Evolutionary conservation across 2,797 vertebrate species (phyloP).

Genomic region (Centropyge bicolor): DNA sequence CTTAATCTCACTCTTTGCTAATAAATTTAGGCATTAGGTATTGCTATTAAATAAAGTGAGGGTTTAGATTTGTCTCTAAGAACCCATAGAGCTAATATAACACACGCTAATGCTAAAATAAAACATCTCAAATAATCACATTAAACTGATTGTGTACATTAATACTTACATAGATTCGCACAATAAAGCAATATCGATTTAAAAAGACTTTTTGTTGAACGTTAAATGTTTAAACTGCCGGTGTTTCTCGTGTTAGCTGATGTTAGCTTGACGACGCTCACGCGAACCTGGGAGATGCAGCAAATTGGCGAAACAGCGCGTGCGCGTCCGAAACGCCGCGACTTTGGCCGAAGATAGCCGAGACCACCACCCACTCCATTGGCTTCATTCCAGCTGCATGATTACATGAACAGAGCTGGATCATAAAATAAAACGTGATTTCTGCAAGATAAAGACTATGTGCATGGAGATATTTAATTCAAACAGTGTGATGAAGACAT

Average conservation of each 20-base stretch:
- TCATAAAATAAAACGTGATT: not conserved
- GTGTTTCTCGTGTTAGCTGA: accelerated
- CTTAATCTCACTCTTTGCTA: no score
- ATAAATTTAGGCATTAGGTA: no score
- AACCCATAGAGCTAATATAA: not conserved
- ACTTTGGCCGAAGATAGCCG: constrained; percentile 35
- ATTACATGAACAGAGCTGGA: not conserved
- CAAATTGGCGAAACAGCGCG: constrained; percentile 59
- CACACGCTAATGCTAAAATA: not conserved
- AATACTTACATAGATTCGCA: not conserved
- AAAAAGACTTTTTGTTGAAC: constrained; percentile 27
- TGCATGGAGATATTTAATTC: not conserved
- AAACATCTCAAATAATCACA: not conserved
- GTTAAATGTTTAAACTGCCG: accelerated
- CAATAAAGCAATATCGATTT: accelerated
- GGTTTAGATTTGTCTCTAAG: no score
- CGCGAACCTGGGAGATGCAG: constrained; percentile 60
- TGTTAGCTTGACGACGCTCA: constrained; percentile 52
- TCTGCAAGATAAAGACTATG: not conserved
- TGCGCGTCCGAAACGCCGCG: constrained; percentile 61
- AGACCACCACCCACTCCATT: constrained; percentile 68
- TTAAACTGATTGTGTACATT: no score
- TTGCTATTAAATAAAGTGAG: no score
- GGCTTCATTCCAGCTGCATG: not conserved
- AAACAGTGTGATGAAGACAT: not conserved